Base-by-base conservation (phyloP, 2,797 vertebrate species). In the Dromococcyx pavoninus region DNA sequence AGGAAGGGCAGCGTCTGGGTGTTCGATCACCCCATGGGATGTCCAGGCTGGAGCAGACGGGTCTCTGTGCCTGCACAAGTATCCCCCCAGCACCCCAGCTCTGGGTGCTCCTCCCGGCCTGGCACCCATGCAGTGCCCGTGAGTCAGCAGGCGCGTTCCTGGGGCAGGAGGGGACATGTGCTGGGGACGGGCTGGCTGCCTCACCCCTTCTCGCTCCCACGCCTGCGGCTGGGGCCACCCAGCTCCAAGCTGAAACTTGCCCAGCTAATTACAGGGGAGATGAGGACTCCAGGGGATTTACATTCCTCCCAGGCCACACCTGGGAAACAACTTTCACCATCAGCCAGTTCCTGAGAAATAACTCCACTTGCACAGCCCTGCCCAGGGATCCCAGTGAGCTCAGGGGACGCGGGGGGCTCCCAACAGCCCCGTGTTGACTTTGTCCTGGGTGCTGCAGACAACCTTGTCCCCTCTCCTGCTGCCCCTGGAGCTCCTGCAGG, bases 281-380 rank as follows among this genome's bases (percentile, higher is more conserved):
- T 3, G 23, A 91, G 75, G 33, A 65, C 94, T 89, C 91, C 83
- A 93, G 73, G 91, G 89, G 79, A 64, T 94, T 94, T 50, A 14
- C 95, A 93, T 97, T 96, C 97, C 93, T 96, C 71, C 67, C 25
- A 13, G 39, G 86, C 78, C 94, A 69, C 95, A 48, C 97, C 96
- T 94, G 85, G 56, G 87, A 86, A 93, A 85, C 17, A 62, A 73
- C 93, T 93, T 95, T 95, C 95, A 84, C 91, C 95, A 92, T 92
- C 76, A 58, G n/a, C 73, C 82, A 19, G 85, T 21, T 53, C 80
- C 78, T 90, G 87, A 86, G 90, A 74, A 80, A 83, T 21, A 75
- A 39, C 60, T 80, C 88, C 71, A 10, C 30, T 35, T 13, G 25
- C 82, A 0, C 54, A 67, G 88, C 65, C 89, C 65, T 61, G 41